phyloP scores from a whole-genome alignment of 2,113 vertebrate species.

The Lipophrys pholis region DNA sequence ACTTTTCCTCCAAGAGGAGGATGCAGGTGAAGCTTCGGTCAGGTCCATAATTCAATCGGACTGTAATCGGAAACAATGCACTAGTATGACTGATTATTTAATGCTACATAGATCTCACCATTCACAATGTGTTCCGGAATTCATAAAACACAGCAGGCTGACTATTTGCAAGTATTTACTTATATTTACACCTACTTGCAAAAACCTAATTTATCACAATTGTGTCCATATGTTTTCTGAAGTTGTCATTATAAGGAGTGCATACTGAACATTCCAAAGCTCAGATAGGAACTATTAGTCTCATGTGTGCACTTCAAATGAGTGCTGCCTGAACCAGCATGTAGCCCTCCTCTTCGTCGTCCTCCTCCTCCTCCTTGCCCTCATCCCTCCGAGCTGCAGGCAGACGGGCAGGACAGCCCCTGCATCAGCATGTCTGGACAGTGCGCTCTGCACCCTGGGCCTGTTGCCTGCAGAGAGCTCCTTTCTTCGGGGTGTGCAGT shows the following conservation, averaged over 20 bases:
- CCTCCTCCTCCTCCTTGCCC: slow-evolving; percentile 14
- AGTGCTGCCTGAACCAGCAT: slow-evolving; percentile 36
- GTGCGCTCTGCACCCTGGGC: slow-evolving; percentile 33
- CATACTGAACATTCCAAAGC: not conserved
- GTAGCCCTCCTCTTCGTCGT: not conserved
- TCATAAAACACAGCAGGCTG: too few species aligned
- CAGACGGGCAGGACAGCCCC: slow-evolving; percentile 41
- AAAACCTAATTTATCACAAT: not conserved
- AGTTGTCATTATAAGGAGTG: not conserved
- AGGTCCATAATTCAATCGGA: too few species aligned
- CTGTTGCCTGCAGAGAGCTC: slow-evolving; percentile 9
- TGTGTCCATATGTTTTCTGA: not conserved
- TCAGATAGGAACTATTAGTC: not conserved
- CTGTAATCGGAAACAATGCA: too few species aligned
- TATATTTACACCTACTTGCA: too few species aligned
- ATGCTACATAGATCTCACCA: too few species aligned
- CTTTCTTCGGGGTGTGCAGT: slow-evolving; percentile 18
- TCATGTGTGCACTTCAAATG: slow-evolving; percentile 11
- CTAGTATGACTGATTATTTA: too few species aligned
- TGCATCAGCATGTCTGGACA: slow-evolving; percentile 68
- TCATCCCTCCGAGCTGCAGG: slow-evolving; percentile 47
- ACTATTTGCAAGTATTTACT: too few species aligned
- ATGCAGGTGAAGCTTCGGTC: too few species aligned
- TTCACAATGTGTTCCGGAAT: too few species aligned
- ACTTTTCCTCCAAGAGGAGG: too few species aligned